A percentile compares a stretch with the other conserved stretches of the same genome.
phyloP scores from a whole-genome alignment of 2,113 vertebrate species.

The Spheniscus mendiculus region DNA sequence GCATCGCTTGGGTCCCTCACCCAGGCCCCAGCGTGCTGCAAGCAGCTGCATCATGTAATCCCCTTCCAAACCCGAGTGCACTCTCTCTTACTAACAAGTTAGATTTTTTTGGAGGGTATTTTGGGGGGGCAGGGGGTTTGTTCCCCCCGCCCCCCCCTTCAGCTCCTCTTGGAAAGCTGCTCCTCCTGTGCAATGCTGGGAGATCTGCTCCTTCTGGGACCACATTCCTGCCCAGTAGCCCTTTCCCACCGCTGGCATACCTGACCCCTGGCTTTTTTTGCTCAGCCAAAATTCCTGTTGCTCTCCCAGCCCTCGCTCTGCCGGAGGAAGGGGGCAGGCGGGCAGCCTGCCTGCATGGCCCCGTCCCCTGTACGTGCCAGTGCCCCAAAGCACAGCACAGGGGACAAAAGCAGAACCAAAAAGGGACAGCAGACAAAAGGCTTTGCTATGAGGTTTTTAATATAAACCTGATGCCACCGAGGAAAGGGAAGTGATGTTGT shows the following conservation, averaged over 20 bases:
- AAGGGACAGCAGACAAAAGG: neutral
- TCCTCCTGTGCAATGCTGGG: neutral
- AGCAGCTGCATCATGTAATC: neutral
- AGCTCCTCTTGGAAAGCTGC: neutral
- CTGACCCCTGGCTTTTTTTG: neutral
- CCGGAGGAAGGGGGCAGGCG: fast-evolving
- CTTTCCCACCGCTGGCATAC: neutral
- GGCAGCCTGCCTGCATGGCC: neutral
- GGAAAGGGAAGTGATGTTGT: neutral
- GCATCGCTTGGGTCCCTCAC: neutral
- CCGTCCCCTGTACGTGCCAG: fast-evolving
- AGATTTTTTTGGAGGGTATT: neutral
- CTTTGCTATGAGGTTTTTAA: neutral
- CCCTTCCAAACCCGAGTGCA: neutral
- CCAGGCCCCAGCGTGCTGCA: neutral
- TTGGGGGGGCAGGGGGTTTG: fast-evolving
- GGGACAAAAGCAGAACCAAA: neutral
- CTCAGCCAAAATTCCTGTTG: neutral
- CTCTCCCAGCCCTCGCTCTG: neutral
- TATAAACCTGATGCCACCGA: neutral
- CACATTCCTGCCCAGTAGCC: neutral
- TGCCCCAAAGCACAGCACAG: fast-evolving
- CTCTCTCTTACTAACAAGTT: neutral
- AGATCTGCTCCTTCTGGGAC: neutral
- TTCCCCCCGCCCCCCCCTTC: neutral